Conservation (phyloP, 2,797 vertebrate species). For the Cottoperca gobio region DNA sequence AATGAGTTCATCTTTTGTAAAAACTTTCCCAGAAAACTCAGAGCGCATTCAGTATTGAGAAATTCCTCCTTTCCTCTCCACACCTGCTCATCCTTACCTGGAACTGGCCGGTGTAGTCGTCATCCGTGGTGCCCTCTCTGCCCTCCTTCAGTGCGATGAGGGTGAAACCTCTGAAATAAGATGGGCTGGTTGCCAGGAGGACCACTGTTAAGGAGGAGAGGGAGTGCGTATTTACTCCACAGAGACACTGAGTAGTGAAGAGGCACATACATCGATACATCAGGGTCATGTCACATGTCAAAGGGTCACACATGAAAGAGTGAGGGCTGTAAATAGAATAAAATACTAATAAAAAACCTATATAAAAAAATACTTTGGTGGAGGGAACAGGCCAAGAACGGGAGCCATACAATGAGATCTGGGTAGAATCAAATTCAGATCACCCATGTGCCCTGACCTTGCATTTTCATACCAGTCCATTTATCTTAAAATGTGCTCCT, state of each 20-base stretch:
- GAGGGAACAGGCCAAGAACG: neutral
- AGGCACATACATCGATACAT: neutral
- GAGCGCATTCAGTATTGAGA: slow-evolving; percentile 5
- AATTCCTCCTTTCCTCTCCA: neutral
- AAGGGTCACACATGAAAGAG: slow-evolving; percentile 34
- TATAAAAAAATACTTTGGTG: too few species aligned
- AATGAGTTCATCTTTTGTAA: slow-evolving; percentile 27
- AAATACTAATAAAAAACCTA: too few species aligned
- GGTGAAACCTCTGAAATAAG: slow-evolving; percentile 96
- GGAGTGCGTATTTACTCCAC: slow-evolving; percentile 18
- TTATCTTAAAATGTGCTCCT: slow-evolving; percentile 22
- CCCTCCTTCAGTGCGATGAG: slow-evolving; percentile 95
- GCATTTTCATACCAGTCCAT: slow-evolving; percentile 5
- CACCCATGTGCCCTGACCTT: slow-evolving; percentile 10
- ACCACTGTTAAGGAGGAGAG: slow-evolving; percentile 84
- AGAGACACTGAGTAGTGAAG: slow-evolving; percentile 12
- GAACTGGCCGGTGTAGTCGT: slow-evolving; percentile 93
- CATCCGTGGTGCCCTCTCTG: slow-evolving; percentile 91
- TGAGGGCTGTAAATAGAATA: slow-evolving; percentile 36
- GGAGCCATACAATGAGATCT: slow-evolving; percentile 29
- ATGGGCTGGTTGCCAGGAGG: slow-evolving; percentile 91
- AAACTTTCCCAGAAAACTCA: slow-evolving; percentile 9
- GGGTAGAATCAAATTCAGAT: slow-evolving; percentile 27
- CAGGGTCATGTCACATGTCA: neutral
- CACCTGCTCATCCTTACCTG: slow-evolving; percentile 86